These are phyloP conservation scores for Andricus quercusramuli DNA, from an alignment of 2,888 invertebrate genomes.

Conservation along the genomic window DNA sequence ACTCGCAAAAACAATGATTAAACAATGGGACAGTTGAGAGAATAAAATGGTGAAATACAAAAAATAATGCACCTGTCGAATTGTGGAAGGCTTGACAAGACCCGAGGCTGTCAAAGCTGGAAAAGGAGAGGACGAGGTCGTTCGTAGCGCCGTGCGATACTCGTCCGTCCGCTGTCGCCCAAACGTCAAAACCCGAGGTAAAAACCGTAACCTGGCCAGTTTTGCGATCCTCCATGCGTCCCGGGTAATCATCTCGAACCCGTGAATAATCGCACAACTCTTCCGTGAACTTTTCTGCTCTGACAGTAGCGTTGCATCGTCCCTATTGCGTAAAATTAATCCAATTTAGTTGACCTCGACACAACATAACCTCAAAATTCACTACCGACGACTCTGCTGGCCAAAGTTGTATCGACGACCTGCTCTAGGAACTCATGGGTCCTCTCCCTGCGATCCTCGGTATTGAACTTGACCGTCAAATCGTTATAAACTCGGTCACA, in stretches of 20 bases:
- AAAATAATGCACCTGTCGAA: conserved; percentile 72
- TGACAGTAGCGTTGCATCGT: conserved; percentile 68
- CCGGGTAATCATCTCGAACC: conserved; percentile 65
- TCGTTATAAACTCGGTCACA: background rate
- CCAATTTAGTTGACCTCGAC: conserved; percentile 77
- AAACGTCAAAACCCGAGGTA: conserved; percentile 69
- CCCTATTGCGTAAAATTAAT: conserved; percentile 76
- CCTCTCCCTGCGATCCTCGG: background rate
- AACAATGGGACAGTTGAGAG: background rate
- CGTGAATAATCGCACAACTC: conserved; percentile 54
- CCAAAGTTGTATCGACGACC: conserved; percentile 9
- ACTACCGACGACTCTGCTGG: conserved; percentile 4
- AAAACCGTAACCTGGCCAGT: conserved; percentile 65
- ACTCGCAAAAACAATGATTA: conserved; percentile 33
- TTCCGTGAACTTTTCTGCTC: conserved; percentile 54
- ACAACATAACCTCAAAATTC: conserved; percentile 67
- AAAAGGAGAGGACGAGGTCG: conserved; percentile 65
- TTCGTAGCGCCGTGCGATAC: conserved; percentile 67
- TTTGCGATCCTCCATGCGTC: conserved; percentile 69
- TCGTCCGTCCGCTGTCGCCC: conserved; percentile 64
- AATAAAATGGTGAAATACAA: conserved; percentile 49
- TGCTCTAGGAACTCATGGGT: background rate
- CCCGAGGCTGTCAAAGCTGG: conserved; percentile 63
- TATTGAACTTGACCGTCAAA: background rate
- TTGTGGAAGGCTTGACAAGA: conserved; percentile 65